phyloP scores from a whole-genome alignment of 2,888 invertebrate genomes.

The Spisula subtruncata region DNA sequence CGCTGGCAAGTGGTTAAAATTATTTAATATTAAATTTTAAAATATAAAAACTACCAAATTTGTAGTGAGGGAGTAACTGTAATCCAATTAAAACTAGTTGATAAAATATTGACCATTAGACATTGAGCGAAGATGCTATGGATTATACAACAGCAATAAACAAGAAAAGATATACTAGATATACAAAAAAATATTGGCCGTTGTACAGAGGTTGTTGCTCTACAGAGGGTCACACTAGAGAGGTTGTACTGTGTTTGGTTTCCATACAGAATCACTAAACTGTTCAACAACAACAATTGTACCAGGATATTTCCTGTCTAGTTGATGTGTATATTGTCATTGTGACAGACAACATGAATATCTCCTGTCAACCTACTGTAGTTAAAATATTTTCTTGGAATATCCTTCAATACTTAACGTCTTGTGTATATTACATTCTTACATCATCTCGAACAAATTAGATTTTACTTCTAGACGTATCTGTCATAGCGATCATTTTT shows the following conservation, averaged over 20 bases:
- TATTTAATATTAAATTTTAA: too few relatives aligned
- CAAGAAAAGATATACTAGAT: not conserved
- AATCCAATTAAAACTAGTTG: too few relatives aligned
- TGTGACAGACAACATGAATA: not conserved
- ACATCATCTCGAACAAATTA: not conserved
- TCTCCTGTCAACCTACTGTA: not conserved
- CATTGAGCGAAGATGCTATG: too few relatives aligned
- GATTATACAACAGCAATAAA: not conserved
- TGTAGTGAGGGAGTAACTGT: too few relatives aligned
- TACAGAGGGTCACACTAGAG: too few relatives aligned
- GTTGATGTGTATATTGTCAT: not conserved
- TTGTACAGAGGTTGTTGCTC: too few relatives aligned
- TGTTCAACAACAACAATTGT: not conserved
- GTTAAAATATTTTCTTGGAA: not conserved
- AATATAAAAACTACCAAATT: too few relatives aligned
- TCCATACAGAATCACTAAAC: not conserved
- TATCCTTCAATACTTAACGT: not conserved
- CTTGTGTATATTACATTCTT: not conserved
- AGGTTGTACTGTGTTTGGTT: too few relatives aligned
- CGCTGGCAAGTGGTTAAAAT: too few relatives aligned
- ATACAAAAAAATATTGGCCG: too few relatives aligned
- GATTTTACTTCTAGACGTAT: not conserved
- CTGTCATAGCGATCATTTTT: not conserved
- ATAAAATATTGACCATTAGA: too few relatives aligned
- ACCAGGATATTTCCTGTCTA: not conserved